These are phyloP conservation scores for Spea multiplicata DNA, from an alignment of 2,113 vertebrate species.

Conservation along the genomic window DNA sequence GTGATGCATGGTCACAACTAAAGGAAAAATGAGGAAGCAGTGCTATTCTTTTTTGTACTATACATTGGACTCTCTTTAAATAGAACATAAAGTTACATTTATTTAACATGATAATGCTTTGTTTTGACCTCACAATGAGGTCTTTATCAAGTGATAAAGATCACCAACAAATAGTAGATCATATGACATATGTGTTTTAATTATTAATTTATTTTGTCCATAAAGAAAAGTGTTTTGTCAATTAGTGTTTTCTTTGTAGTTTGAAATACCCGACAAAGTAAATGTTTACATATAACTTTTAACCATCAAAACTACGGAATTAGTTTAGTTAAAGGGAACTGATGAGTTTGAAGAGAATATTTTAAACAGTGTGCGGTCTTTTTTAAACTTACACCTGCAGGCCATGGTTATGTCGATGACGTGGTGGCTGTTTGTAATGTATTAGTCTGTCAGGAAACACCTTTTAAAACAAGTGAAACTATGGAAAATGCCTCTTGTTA, in stretches of 20 bases:
- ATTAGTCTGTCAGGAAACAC: constrained; percentile 52
- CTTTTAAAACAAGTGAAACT: constrained; percentile 49
- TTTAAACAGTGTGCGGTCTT: neutral
- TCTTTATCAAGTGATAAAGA: too few relatives aligned
- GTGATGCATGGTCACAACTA: neutral
- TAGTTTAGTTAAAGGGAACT: neutral
- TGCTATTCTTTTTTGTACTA: neutral
- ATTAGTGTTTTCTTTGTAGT: constrained; percentile 4
- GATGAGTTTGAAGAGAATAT: neutral
- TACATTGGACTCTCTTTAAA: too few relatives aligned
- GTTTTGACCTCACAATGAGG: too few relatives aligned
- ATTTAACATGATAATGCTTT: too few relatives aligned
- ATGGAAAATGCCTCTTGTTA: constrained; percentile 47
- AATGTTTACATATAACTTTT: neutral
- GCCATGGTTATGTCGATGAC: constrained; percentile 55
- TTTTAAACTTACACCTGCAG: constrained; percentile 59
- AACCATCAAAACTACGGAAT: neutral
- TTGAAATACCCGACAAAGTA: neutral
- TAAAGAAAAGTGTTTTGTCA: neutral
- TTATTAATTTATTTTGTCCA: too few relatives aligned
- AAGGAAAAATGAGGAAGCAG: neutral
- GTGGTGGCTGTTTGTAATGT: constrained; percentile 56
- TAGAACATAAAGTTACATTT: too few relatives aligned
- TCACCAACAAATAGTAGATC: too few relatives aligned
- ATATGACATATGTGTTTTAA: too few relatives aligned